Conservation (phyloP, 2,113 vertebrate genomes). For the Australoheros scitulus region DNA sequence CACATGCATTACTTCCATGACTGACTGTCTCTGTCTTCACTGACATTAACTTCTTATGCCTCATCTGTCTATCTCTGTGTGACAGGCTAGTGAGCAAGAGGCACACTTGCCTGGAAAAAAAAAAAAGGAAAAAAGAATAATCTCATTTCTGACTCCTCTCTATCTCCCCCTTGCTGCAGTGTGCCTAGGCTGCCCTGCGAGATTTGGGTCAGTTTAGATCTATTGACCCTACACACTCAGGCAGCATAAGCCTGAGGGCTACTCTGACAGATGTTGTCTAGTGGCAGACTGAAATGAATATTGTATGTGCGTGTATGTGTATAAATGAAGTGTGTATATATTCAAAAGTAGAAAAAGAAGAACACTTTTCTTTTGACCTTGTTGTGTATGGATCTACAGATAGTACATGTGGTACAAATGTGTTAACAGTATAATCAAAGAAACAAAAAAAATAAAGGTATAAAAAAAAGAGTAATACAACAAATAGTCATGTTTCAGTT, state of each 20-base stretch:
- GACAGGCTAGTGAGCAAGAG: slow-evolving; percentile 41
- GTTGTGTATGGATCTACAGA: neutral
- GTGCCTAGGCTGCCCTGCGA: slow-evolving; percentile 53
- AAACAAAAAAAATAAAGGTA: neutral
- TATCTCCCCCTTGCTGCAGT: slow-evolving; percentile 20
- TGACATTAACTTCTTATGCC: slow-evolving; percentile 25
- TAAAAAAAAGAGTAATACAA: neutral
- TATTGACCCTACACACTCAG: slow-evolving; percentile 67
- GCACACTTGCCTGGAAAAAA: slow-evolving; percentile 43
- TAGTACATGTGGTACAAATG: too few species aligned
- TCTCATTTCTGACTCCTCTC: slow-evolving; percentile 45
- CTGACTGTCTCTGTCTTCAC: neutral
- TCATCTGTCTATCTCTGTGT: slow-evolving; percentile 43
- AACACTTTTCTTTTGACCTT: neutral
- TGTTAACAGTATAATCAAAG: neutral
- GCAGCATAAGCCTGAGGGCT: slow-evolving; percentile 60
- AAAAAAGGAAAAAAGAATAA: slow-evolving; percentile 47
- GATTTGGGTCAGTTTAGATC: slow-evolving; percentile 76
- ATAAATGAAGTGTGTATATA: too few species aligned
- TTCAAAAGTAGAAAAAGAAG: neutral
- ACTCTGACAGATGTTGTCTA: slow-evolving; percentile 69
- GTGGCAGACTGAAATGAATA: slow-evolving; percentile 30
- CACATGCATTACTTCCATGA: slow-evolving; percentile 7
- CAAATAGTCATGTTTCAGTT: neutral
- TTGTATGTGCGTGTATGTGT: too few species aligned